Evolutionary conservation across 1,140 invertebrate species (phyloP).

Genomic region (Sogatella furcifera): DNA sequence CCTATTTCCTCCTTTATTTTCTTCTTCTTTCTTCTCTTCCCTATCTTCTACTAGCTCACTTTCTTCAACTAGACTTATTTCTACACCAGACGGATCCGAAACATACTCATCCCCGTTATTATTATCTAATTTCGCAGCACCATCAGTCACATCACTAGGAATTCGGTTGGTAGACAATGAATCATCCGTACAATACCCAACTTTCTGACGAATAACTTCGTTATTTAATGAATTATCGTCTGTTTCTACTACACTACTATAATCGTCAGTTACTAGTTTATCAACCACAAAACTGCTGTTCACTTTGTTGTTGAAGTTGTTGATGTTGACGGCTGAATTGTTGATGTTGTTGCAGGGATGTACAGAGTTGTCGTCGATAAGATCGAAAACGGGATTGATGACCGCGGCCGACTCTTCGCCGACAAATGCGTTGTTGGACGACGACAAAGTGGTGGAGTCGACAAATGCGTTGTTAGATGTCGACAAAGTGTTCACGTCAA

Average conservation of each 20-base stretch:
- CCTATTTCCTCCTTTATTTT: too few relatives aligned
- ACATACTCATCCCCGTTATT: conserved; percentile 3
- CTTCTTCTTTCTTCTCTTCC: too few relatives aligned
- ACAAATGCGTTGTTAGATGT: too few relatives aligned
- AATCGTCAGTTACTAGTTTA: neutral
- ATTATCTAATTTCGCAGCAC: neutral
- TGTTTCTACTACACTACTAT: neutral
- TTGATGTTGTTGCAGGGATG: neutral
- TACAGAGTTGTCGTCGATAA: too few relatives aligned
- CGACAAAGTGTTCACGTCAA: too few relatives aligned
- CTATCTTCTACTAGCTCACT: too few relatives aligned
- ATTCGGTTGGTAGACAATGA: too few relatives aligned
- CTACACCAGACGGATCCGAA: neutral
- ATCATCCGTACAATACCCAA: too few relatives aligned
- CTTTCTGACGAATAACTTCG: too few relatives aligned
- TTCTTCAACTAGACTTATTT: too few relatives aligned
- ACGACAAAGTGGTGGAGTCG: too few relatives aligned
- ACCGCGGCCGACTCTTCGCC: neutral
- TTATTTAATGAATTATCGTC: neutral
- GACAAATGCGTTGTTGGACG: neutral
- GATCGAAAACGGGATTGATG: too few relatives aligned
- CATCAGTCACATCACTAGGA: neutral
- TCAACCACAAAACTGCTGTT: conserved; percentile 1
- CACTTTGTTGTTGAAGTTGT: conserved; percentile 9
- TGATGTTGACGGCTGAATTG: conserved; percentile 5